A percentile compares a stretch with the other conserved stretches of the same genome.
These are phyloP conservation scores for Bubalus kerabau DNA, from an alignment of 2,113 vertebrate genomes.

Conservation along the genomic window DNA sequence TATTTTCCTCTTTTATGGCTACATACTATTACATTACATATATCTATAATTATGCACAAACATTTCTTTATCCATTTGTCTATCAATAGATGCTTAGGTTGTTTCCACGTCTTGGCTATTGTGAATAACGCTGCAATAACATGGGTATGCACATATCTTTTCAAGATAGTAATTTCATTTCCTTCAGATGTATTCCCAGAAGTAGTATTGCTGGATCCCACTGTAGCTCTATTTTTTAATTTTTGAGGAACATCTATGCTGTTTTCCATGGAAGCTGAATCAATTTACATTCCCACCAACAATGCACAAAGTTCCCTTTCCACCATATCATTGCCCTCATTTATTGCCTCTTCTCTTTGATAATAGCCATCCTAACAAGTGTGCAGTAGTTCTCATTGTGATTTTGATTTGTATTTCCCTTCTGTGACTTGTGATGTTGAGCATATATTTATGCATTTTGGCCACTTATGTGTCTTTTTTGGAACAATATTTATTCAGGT, in stretches of 20 bases:
- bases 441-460: background rate
- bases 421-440: background rate
- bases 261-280: background rate
- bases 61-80: background rate
- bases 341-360: background rate
- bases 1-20: background rate
- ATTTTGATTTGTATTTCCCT: background rate
- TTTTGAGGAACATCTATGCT: background rate
- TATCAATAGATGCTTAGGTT: background rate
- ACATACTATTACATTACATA: background rate
- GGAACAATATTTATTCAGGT: background rate
- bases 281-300: background rate
- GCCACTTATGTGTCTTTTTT: background rate
- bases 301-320: background rate
- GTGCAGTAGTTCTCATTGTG: background rate
- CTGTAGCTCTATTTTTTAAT: background rate
- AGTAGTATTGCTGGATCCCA: background rate
- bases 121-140: background rate
- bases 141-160: background rate
- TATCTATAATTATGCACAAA: background rate
- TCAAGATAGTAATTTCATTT: background rate
- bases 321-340: background rate
- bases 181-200: background rate
- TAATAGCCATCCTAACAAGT: background rate
- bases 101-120: background rate